These are phyloP conservation scores for Anguilla megastoma DNA, from an alignment of 2,797 vertebrate genomes.

Conservation along the genomic window DNA sequence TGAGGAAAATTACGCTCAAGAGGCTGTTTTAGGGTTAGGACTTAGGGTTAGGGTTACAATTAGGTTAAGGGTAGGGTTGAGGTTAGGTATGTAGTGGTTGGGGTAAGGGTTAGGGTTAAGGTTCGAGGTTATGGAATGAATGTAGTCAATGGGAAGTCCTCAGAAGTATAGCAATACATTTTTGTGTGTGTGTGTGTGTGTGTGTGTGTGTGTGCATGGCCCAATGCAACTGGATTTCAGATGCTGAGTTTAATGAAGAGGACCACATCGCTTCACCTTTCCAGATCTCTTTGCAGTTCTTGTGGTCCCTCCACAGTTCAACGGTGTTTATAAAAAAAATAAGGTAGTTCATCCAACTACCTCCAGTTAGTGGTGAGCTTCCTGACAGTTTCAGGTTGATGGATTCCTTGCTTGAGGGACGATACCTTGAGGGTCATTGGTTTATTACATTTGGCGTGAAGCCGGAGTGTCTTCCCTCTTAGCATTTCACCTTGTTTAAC, in stretches of 20 bases:
- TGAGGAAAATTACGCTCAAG: no score
- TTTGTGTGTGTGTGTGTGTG: neutral
- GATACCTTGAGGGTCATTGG: neutral
- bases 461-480: neutral
- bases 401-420: conserved; percentile 5
- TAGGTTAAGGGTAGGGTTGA: no score
- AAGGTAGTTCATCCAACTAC: neutral
- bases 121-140: no score
- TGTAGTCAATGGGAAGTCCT: no score
- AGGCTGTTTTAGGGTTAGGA: no score
- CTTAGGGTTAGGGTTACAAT: no score
- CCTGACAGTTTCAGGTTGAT: neutral
- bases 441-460: neutral
- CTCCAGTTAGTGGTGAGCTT: neutral
- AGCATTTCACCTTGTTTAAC: neutral
- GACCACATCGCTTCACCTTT: neutral
- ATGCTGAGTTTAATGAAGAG: neutral
- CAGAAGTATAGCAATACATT: neutral
- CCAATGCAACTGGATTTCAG: neutral
- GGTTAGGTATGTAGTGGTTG: no score
- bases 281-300: neutral
- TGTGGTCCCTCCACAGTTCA: neutral
- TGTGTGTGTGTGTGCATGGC: neutral
- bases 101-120: no score
- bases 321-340: neutral